A percentile compares a stretch with the other conserved stretches of the same genome.
phyloP scores from a whole-genome alignment of 35 echinoderm and acorn worm genomes.

The Holothuria glaberrima region DNA sequence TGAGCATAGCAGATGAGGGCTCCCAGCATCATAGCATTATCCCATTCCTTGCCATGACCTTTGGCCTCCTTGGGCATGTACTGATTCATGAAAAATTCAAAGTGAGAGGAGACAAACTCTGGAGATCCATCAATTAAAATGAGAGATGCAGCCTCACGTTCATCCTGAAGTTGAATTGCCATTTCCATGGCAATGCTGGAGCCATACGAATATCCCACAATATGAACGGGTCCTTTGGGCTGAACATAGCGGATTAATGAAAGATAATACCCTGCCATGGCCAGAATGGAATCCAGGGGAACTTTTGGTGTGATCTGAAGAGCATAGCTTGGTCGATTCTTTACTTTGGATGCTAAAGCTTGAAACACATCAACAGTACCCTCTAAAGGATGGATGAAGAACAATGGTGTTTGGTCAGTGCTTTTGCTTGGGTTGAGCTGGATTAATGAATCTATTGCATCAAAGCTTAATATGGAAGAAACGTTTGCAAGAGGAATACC shows the following conservation, averaged over 20 bases:
- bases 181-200: slow-evolving; percentile 80
- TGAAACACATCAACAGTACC: slow-evolving; percentile 67
- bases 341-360: slow-evolving; percentile 48
- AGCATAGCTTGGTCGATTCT: slow-evolving; percentile 63
- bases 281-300: slow-evolving; percentile 48
- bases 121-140: slow-evolving; percentile 82
- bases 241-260: slow-evolving; percentile 23
- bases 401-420: slow-evolving; percentile 22
- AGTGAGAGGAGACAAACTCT: slow-evolving; percentile 65
- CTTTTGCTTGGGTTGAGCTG: slow-evolving; percentile 9
- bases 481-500: slow-evolving; percentile 62
- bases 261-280: slow-evolving; percentile 73
- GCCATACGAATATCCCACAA: slow-evolving; percentile 83
- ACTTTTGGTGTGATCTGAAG: slow-evolving; percentile 65
- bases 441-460: slow-evolving; percentile 9
- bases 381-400: slow-evolving; percentile 85
- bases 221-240: slow-evolving; percentile 40
- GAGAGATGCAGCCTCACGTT: slow-evolving; percentile 33
- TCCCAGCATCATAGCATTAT: slow-evolving; percentile 44
- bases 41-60: slow-evolving; percentile 43
- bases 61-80: slow-evolving; percentile 56
- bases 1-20: slow-evolving; percentile 60
- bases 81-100: slow-evolving; percentile 68
- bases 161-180: slow-evolving; percentile 43
- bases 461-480: slow-evolving; percentile 37